Percentiles rank a stretch among this genome's conserved stretches.
These are phyloP conservation scores for Mongoloraphidia duomilia DNA, from an alignment of 2,888 invertebrate species.

Conservation along the genomic window DNA sequence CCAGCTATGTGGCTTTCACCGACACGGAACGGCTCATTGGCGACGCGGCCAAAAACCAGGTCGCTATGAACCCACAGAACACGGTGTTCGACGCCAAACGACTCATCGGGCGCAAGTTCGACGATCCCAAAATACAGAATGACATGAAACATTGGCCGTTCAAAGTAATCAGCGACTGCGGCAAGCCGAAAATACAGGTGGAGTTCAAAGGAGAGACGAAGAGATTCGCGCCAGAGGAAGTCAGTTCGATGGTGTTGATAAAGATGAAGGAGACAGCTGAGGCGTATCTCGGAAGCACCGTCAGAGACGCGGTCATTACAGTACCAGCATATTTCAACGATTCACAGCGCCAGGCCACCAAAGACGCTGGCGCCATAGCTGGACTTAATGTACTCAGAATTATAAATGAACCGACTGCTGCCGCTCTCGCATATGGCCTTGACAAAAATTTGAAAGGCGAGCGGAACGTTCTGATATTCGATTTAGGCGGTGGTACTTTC, in stretches of 20 bases:
- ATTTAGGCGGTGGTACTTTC: conserved; percentile 44
- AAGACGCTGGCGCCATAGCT: conserved; percentile 52
- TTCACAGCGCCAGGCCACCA: conserved; percentile 50
- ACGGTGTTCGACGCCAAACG: conserved; percentile 53
- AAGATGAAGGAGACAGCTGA: conserved; percentile 53
- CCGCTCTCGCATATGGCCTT: conserved; percentile 41
- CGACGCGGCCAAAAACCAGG: conserved; percentile 52
- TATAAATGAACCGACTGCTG: conserved; percentile 47
- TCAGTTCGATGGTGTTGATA: conserved; percentile 51
- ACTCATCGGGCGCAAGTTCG: conserved; percentile 48
- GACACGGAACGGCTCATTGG: conserved; percentile 49
- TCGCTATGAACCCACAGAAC: conserved; percentile 53
- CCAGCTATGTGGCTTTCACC: conserved; percentile 56
- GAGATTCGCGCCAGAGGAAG: conserved; percentile 51
- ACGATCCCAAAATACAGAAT: conserved; percentile 53
- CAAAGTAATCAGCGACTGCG: conserved; percentile 41
- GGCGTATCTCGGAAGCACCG: conserved; percentile 47
- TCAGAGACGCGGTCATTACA: conserved; percentile 62
- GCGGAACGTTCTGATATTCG: conserved; percentile 36
- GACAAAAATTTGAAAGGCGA: conserved; percentile 29
- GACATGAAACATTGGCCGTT: conserved; percentile 75
- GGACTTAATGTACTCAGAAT: conserved; percentile 51
- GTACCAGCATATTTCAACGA: conserved; percentile 67
- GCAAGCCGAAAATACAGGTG: conserved; percentile 47
- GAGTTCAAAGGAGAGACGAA: conserved; percentile 49